Evolutionary conservation across 2,113 vertebrate species (phyloP).

Genomic region (Athene cunicularia): DNA sequence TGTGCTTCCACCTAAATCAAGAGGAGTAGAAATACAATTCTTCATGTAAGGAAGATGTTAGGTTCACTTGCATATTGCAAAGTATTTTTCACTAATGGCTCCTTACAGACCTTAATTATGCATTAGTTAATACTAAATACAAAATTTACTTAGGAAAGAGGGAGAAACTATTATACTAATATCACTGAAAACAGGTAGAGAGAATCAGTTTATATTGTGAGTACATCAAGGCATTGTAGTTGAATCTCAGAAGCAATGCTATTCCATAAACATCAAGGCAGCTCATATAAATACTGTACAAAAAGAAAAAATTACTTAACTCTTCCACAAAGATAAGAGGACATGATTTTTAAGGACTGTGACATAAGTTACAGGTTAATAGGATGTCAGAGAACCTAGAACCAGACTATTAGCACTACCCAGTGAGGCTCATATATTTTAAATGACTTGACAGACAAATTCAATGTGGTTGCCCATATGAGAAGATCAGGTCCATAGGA

Average conservation of each 20-base stretch:
- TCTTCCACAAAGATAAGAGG: not conserved
- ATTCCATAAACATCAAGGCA: not conserved
- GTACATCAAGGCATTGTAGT: not conserved
- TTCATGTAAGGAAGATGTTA: not conserved
- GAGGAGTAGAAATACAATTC: not conserved
- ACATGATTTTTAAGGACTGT: not conserved
- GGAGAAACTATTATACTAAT: not conserved
- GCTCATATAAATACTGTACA: not conserved
- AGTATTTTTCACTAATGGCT: not conserved
- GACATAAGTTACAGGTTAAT: not conserved
- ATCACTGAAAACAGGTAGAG: not conserved
- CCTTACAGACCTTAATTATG: not conserved
- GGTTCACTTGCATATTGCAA: not conserved
- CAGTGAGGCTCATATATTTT: not conserved
- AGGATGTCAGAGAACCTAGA: not conserved
- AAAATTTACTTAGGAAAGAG: not conserved
- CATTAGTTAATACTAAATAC: not conserved
- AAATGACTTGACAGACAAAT: not conserved
- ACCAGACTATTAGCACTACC: not conserved
- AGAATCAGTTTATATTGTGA: not conserved
- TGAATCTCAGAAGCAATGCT: not conserved
- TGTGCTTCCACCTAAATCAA: not conserved
- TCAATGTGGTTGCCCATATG: fast-evolving
- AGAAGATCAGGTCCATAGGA: not conserved
- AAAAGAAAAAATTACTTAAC: not conserved